Percentiles rank a stretch among this genome's conserved stretches.
Conservation (phyloP, 2,797 vertebrate species). For the Lagocephalus sceleratus region DNA sequence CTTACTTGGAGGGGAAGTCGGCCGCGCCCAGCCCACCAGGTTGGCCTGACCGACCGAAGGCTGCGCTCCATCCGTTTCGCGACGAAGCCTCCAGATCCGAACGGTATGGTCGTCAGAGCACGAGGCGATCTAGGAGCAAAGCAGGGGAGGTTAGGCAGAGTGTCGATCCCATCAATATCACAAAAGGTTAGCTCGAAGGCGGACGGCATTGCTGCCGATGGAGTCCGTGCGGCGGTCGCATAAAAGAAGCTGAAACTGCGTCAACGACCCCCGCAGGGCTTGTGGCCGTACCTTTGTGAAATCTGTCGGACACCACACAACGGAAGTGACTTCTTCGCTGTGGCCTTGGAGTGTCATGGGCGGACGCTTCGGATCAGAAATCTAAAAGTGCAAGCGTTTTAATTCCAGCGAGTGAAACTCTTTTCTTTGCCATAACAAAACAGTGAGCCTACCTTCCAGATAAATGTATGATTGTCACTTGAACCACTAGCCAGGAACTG, state of each 20-base stretch:
- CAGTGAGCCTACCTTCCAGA: slow-evolving; percentile 87
- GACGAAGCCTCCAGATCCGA: slow-evolving; percentile 87
- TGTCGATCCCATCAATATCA: background rate
- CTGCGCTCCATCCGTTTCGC: slow-evolving; percentile 57
- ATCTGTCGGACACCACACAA: slow-evolving; percentile 95
- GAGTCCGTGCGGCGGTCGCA: background rate
- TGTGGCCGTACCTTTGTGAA: slow-evolving; percentile 85
- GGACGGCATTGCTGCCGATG: background rate
- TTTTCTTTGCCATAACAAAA: no score
- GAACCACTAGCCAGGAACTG: slow-evolving; percentile 96
- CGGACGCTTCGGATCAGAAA: slow-evolving; percentile 81
- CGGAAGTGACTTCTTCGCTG: slow-evolving; percentile 91
- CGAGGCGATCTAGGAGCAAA: slow-evolving; percentile 85
- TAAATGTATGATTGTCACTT: slow-evolving; percentile 85
- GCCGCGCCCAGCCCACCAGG: slow-evolving; percentile 83
- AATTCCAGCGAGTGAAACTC: background rate
- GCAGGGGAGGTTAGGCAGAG: slow-evolving; percentile 16
- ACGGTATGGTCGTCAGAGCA: slow-evolving; percentile 97
- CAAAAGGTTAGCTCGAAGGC: slow-evolving; percentile 18
- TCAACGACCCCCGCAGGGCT: slow-evolving; percentile 28
- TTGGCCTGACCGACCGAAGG: slow-evolving; percentile 66
- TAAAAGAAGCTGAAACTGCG: background rate
- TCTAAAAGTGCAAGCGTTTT: slow-evolving; percentile 70
- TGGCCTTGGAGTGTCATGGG: slow-evolving; percentile 90
- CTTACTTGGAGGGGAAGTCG: slow-evolving; percentile 63